Percentiles rank a stretch among this genome's conserved stretches.
Conservation (phyloP, 1,140 invertebrate species). For the Tribolium castaneum region DNA sequence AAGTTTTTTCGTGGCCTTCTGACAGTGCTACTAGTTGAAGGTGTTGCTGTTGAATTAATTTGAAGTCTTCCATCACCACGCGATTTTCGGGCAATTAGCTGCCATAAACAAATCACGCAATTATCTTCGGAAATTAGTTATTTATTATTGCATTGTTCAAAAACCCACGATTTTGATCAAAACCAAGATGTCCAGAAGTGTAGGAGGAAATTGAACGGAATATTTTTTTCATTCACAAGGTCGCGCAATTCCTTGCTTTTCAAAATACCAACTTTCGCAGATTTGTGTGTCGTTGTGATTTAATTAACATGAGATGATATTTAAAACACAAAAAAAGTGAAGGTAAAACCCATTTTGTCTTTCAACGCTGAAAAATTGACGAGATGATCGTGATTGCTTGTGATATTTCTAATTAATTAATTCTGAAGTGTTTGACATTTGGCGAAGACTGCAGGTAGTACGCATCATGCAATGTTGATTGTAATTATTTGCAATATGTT, state of each 20-base stretch:
- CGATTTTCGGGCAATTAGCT: constrained; percentile 3
- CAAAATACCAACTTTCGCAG: background rate
- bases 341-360: background rate
- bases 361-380: background rate
- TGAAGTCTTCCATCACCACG: background rate
- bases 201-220: background rate
- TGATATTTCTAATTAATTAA: constrained; percentile 13
- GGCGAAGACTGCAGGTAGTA: background rate
- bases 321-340: background rate
- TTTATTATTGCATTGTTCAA: constrained; percentile 16
- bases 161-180: constrained; percentile 1
- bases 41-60: background rate
- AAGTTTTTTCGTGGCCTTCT: constrained; percentile 8
- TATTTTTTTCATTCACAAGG: background rate
- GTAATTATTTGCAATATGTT: constrained; percentile 5
- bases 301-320: background rate
- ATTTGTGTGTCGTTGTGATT: background rate
- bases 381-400: background rate
- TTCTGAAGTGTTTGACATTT: background rate
- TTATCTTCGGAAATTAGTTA: constrained; percentile 18
- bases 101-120: constrained; percentile 1
- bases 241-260: background rate
- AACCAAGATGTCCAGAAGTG: background rate
- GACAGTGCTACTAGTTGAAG: constrained; percentile 22
- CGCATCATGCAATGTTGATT: constrained; percentile 7